Evolutionary conservation across 2,113 vertebrate genomes (phyloP), one percentile per base, ranked within the genome.

Genomic region (Pachypanchax playfairii): DNA sequence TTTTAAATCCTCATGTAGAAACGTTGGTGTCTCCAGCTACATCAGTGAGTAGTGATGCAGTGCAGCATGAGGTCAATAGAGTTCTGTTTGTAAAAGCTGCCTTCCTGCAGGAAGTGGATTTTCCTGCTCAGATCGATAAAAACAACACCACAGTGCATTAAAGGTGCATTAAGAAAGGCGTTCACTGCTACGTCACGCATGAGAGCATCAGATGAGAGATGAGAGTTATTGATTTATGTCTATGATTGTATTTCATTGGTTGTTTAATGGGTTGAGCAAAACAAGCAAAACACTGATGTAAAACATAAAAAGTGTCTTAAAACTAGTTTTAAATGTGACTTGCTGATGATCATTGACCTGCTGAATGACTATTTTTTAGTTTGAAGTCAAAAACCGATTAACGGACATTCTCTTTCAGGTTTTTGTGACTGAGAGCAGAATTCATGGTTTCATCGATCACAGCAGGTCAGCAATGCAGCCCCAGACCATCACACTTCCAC

Each of bases 111-210:
- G 55, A 49, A 73, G 42, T 68, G 33, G 22, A 44, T 47, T 68
- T 57, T 33, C n/a, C 60, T 39, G 28, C 42, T 24, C 21, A 0
- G 62, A 75, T 82, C 70, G 55, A 77, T 82, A 64, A 57, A 72
- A 18, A 26, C 29, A 36, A 55, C 50, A 43, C 60, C 47, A 14
- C 17, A 21, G 31, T 42, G 50, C 59, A 76, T 74, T 79, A 76
- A 80, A 76, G 56, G 24, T 26, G 25, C 82, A 75, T 81, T 81
- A 81, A 59, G 50, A 62, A 22, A 39, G 33, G 28, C 46, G n/a
- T n/a, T 63, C 21, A 39, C 28, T 39, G 42, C 59, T 63, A 35
- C 15, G 41, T 31, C 31, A 24, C 21, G 26, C 26, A 13, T 50
- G 55, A 31, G 44, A 70, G 22, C 43, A 22, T 38, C 54, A 42